These are phyloP conservation scores for Xestia c-nigrum DNA, from an alignment of 2,888 invertebrate genomes.

Conservation along the genomic window DNA sequence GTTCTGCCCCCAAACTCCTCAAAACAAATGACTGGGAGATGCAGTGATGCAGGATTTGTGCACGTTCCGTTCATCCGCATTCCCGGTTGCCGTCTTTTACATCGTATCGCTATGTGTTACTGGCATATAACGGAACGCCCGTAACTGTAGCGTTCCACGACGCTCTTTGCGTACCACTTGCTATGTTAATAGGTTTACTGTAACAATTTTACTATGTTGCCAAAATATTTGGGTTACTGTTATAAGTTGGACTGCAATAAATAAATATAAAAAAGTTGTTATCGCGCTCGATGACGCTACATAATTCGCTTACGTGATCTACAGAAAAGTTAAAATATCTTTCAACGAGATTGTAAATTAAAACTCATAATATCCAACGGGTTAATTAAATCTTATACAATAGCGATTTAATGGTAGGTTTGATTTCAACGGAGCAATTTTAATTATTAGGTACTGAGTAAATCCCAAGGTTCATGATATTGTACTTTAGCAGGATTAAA, in stretches of 20 bases:
- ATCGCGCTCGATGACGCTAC: conserved; percentile 12
- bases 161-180: conserved; percentile 79
- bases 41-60: conserved; percentile 45
- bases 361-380: not conserved
- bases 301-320: conserved; percentile 33
- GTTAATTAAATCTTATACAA: conserved; percentile 38
- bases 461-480: not conserved
- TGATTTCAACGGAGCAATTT: conserved; percentile 20
- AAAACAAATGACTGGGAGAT: conserved; percentile 40
- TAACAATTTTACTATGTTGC: conserved; percentile 64
- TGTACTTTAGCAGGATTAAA: not conserved
- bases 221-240: conserved; percentile 68
- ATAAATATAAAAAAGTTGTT: conserved; percentile 30
- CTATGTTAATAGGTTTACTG: conserved; percentile 74
- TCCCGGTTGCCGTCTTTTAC: conserved; percentile 71
- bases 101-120: conserved; percentile 66
- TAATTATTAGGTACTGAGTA: not conserved
- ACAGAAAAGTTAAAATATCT: conserved; percentile 15
- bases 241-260: conserved; percentile 43
- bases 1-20: not conserved
- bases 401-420: conserved; percentile 9
- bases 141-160: conserved; percentile 74
- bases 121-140: conserved; percentile 77
- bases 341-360: conserved; percentile 8
- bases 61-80: conserved; percentile 77